Base-by-base conservation (phyloP, 2,888 invertebrate genomes). In the Papilio gigon region DNA sequence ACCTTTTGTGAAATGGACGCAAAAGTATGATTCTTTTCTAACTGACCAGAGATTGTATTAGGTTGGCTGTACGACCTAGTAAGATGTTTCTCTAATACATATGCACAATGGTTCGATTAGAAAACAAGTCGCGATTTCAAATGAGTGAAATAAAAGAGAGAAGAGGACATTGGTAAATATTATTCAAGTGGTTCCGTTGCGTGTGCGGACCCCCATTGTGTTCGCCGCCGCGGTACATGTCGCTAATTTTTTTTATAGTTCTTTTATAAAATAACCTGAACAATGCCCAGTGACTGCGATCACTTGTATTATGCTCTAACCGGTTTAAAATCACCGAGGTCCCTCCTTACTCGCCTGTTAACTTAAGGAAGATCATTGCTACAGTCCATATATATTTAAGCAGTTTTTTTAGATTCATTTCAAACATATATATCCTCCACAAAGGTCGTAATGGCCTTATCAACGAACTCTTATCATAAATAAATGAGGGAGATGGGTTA, bases 171-270 rank as follows among this genome's bases (percentile, higher is more conserved):
- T 47, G 35, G 59, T 63, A 68, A 62, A 68, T 58, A 68, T 68
- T 68, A 64, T 68, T 64, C 58, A 62, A 58, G 27, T 63, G 63
- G 59, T 64, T 68, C 17, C 44, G 63, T 64, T 68, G 63, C 68
- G 59, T 59, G 47, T 47, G 58, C 44, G 30, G 56, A 17, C 58
- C 17, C 40, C 50, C 60, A 69, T 69, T 69, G 65, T 61, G 33
- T 65, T 60, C 30, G 30, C 50, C 37, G 27, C 44, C 17, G 22
- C 2, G 25, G 42, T 68, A 68, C 64, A 50, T 69, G 65, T 53
- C 40, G 50, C 37, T 42, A 59, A 58, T 22, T 40, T 33, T 68
- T 68, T 68, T 68, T 65, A 69, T 65, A n/a, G 20, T 60, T 60
- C 60, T 53, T 60, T 64, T 65, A 53, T 42, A 60, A 69, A 65